Conservation (phyloP, 2,888 invertebrate species). For the Hypsopygia costalis region DNA sequence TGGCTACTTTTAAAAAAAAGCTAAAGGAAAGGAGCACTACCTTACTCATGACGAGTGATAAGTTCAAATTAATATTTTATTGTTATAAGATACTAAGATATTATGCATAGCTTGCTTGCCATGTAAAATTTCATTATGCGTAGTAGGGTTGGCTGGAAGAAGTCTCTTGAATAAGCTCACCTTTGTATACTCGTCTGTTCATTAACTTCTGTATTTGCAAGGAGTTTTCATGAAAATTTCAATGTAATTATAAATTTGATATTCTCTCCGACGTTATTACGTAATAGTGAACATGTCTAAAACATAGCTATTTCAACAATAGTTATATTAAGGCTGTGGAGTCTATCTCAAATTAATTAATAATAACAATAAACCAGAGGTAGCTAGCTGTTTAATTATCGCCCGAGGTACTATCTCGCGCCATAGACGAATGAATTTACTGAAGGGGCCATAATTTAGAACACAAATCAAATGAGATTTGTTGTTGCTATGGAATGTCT, state of each 20-base stretch:
- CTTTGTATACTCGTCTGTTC: too few relatives aligned
- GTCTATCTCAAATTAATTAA: neutral
- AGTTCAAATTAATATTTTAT: too few relatives aligned
- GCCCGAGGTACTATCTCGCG: neutral
- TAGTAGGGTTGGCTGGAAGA: too few relatives aligned
- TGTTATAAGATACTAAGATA: too few relatives aligned
- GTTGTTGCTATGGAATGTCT: conserved; percentile 17
- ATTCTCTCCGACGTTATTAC: neutral
- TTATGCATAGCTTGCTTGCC: too few relatives aligned
- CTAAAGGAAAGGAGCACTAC: too few relatives aligned
- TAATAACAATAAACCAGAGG: neutral
- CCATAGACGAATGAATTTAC: conserved; percentile 5
- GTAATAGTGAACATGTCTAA: neutral
- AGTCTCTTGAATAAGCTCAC: too few relatives aligned
- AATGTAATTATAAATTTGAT: neutral
- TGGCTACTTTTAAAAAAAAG: too few relatives aligned
- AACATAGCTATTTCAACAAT: neutral
- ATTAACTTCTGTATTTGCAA: too few relatives aligned
- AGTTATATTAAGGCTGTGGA: neutral
- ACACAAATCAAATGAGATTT: conserved; percentile 33
- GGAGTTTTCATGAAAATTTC: neutral
- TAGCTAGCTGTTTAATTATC: neutral
- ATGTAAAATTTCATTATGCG: too few relatives aligned
- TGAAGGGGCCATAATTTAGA: conserved; percentile 23
- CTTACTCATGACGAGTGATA: too few relatives aligned